Conservation (phyloP, 2,797 vertebrate genomes). For the Falco berigora region DNA sequence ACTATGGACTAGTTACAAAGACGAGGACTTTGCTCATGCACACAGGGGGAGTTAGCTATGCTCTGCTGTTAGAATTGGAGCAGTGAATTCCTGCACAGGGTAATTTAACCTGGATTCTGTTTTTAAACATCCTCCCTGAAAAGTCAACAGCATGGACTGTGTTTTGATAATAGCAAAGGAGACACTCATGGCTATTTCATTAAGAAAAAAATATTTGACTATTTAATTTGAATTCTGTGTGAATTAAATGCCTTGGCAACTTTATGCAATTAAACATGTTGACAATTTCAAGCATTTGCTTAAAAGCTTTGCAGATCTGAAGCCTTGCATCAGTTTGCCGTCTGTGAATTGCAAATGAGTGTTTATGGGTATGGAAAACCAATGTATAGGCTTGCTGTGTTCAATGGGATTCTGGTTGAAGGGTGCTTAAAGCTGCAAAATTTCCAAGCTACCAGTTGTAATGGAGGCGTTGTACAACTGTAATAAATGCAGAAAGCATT, state of each 20-base stretch:
- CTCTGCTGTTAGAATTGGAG: neutral
- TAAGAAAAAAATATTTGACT: neutral
- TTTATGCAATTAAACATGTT: neutral
- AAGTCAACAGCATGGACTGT: neutral
- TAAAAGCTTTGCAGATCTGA: neutral
- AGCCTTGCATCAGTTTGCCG: neutral
- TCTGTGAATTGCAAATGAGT: neutral
- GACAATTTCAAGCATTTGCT: neutral
- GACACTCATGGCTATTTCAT: neutral
- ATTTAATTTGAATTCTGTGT: neutral
- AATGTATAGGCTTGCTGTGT: neutral
- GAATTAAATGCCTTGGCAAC: neutral
- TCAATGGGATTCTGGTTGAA: neutral
- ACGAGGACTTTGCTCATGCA: neutral
- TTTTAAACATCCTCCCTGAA: constrained; percentile 10
- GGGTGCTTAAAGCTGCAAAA: rapidly evolving
- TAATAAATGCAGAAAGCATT: neutral
- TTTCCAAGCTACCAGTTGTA: neutral
- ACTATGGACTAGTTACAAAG: neutral
- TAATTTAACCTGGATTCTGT: neutral
- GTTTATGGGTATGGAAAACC: neutral
- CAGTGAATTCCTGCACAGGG: neutral
- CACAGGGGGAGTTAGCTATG: neutral
- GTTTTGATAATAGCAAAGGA: neutral
- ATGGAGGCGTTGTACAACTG: neutral